Conservation (phyloP, 92 coral and sea anemone genomes). For the Galaxea fascicularis region DNA sequence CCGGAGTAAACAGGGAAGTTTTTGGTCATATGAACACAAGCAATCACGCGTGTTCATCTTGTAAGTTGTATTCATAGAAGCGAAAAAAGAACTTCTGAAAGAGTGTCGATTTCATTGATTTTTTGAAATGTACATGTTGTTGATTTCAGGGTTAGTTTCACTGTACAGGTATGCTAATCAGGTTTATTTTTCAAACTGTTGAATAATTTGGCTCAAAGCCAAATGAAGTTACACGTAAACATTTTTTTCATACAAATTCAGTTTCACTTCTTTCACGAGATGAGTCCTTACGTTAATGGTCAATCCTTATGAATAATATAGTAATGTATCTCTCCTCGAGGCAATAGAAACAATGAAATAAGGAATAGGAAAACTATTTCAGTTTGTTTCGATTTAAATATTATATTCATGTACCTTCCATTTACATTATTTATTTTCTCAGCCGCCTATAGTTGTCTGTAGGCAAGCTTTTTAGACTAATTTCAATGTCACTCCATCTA, state of each 20-base stretch:
- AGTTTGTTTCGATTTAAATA: neutral
- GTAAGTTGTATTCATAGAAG: neutral
- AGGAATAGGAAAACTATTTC: neutral
- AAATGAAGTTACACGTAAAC: constrained; percentile 1
- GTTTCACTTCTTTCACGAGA: no score
- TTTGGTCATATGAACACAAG: neutral
- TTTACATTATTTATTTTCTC: constrained; percentile 11
- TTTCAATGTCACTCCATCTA: neutral
- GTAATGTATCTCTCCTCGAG: neutral
- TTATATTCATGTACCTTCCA: neutral
- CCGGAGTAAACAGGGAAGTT: neutral
- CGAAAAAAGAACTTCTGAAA: neutral
- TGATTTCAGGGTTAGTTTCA: neutral
- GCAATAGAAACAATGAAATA: neutral
- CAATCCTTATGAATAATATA: neutral
- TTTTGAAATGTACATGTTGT: neutral
- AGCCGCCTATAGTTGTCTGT: neutral
- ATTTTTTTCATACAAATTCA: constrained; percentile 9
- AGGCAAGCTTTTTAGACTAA: neutral
- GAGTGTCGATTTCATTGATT: neutral
- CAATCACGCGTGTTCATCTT: no score
- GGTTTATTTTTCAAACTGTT: no score
- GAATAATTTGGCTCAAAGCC: constrained; percentile 21
- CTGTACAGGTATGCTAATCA: constrained; percentile 18
- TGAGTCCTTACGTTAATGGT: neutral